Conservation (phyloP, 2,888 invertebrate genomes). For the Cyclophora punctaria region DNA sequence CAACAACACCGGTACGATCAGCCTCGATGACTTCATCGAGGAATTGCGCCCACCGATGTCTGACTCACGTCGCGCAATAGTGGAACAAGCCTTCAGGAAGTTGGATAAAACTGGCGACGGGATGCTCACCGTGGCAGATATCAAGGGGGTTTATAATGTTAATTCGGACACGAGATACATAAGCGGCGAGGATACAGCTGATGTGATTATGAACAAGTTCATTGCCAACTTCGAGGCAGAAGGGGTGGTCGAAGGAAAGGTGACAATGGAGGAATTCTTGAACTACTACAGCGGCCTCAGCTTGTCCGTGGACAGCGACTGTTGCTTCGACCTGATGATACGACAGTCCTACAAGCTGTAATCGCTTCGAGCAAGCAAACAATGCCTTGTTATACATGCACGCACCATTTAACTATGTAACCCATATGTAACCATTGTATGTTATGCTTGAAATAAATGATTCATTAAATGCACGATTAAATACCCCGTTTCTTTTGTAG, state of each 20-base stretch:
- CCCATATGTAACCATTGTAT: too few species aligned
- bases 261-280: constrained; percentile 93
- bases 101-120: constrained; percentile 92
- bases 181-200: constrained; percentile 91
- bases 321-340: constrained; percentile 96
- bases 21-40: constrained; percentile 89
- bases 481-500: too few species aligned
- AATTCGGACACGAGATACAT: constrained; percentile 86
- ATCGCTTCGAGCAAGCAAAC: constrained; percentile 21
- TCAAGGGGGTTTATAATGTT: constrained; percentile 87
- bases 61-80: constrained; percentile 80
- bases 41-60: constrained; percentile 80
- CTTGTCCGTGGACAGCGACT: constrained; percentile 95
- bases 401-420: too few species aligned
- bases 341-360: constrained; percentile 92
- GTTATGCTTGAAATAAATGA: too few species aligned
- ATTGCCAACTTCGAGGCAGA: constrained; percentile 89
- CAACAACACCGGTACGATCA: constrained; percentile 88
- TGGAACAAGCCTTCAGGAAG: constrained; percentile 88
- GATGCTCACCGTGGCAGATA: constrained; percentile 83
- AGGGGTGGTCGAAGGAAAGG: constrained; percentile 83
- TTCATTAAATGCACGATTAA: too few species aligned
- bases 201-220: constrained; percentile 85
- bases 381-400: background rate
- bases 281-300: constrained; percentile 96